Evolutionary conservation across 2,113 vertebrate genomes (phyloP).

Genomic region (Macheiramphus alcinus): DNA sequence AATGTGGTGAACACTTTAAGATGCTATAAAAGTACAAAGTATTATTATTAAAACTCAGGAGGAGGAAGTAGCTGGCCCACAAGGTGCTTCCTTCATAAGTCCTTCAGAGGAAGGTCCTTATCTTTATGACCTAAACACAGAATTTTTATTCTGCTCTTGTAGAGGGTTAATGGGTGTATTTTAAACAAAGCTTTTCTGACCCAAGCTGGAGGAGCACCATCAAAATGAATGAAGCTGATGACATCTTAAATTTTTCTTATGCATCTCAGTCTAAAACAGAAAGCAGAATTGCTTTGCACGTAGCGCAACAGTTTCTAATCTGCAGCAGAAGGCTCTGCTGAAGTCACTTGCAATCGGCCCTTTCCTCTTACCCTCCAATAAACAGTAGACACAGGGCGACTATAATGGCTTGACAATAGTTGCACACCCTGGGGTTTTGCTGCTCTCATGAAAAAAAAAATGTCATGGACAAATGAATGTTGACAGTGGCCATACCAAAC

Average conservation of each 20-base stretch:
- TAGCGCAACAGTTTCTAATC: background rate
- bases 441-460: background rate
- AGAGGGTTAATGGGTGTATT: background rate
- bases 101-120: background rate
- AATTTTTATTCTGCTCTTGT: background rate
- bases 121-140: slow-evolving; percentile 13
- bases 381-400: slow-evolving; percentile 29
- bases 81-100: background rate
- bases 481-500: slow-evolving; percentile 61
- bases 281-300: background rate
- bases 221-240: slow-evolving; percentile 23
- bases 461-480: slow-evolving; percentile 62
- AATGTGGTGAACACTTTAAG: slow-evolving; percentile 45
- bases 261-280: background rate
- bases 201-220: background rate
- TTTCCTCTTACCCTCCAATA: slow-evolving; percentile 64
- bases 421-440: slow-evolving; percentile 43
- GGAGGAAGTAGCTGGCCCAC: background rate
- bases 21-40: slow-evolving; percentile 43
- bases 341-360: slow-evolving; percentile 53
- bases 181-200: background rate
- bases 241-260: background rate
- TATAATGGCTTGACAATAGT: slow-evolving; percentile 54
- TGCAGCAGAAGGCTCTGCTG: slow-evolving; percentile 9
- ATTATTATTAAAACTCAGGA: slow-evolving; percentile 29